Evolutionary conservation across 2,797 vertebrate genomes (phyloP).

Genomic region (Salarias fasciatus): DNA sequence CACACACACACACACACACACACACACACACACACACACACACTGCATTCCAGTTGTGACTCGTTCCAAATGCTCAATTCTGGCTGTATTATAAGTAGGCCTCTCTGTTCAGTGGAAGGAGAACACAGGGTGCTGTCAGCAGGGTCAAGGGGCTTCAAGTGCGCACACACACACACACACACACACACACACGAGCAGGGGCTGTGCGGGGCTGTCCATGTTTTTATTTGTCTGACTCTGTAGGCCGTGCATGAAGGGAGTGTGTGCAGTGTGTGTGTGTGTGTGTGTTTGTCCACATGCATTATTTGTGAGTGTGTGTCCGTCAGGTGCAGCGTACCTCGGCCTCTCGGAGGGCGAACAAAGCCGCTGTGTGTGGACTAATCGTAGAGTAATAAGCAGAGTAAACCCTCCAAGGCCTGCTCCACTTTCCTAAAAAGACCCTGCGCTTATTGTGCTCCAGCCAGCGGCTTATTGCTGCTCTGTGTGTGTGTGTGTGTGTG

Average conservation of each 20-base stretch:
- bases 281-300: neutral
- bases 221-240: constrained; percentile 44
- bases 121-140: constrained; percentile 53
- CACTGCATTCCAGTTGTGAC: constrained; percentile 51
- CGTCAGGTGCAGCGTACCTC: constrained; percentile 39
- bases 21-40: constrained; percentile 9
- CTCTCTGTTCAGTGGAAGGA: constrained; percentile 48
- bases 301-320: constrained; percentile 19
- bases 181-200: no score
- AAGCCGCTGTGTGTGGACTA: constrained; percentile 59
- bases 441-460: constrained; percentile 61
- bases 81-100: constrained; percentile 64
- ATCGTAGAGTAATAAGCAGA: constrained; percentile 70
- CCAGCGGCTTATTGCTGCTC: constrained; percentile 57
- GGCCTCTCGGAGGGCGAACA: constrained; percentile 34
- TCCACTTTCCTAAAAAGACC: constrained; percentile 62
- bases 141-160: constrained; percentile 52
- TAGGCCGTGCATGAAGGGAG: constrained; percentile 17
- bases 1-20: no score
- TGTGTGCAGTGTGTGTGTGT: constrained; percentile 2
- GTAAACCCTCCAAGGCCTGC: constrained; percentile 67
- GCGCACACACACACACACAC: no score
- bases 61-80: constrained; percentile 33
- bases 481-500: constrained; percentile 1
- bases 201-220: constrained; percentile 26